Evolutionary conservation across 2,888 invertebrate genomes (phyloP).

Genomic region (Octodonta nipae): DNA sequence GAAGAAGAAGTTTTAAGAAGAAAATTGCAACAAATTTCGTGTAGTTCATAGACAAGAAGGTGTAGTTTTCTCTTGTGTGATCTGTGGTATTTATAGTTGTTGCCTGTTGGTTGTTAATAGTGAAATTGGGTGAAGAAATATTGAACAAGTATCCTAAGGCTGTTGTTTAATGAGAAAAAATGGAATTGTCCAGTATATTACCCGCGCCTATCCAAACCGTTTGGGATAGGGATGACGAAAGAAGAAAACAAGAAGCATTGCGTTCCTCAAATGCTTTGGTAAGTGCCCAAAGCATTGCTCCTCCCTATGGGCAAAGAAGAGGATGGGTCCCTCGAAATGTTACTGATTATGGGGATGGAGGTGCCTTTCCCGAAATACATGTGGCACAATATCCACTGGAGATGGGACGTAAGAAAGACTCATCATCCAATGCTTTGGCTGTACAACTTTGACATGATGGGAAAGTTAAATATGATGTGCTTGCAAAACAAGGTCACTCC

Average conservation of each 20-base stretch:
- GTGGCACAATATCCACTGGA: slow-evolving; percentile 91
- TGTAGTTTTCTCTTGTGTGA: no score
- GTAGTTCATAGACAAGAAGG: no score
- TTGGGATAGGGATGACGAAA: slow-evolving; percentile 82
- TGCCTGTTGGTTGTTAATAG: no score
- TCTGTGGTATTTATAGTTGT: no score
- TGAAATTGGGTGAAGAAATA: no score
- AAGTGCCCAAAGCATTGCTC: slow-evolving; percentile 66
- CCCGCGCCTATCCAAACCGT: slow-evolving; percentile 77
- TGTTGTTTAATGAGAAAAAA: no score
- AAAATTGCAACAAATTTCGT: no score
- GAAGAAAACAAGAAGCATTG: slow-evolving; percentile 38
- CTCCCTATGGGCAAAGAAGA: slow-evolving; percentile 87
- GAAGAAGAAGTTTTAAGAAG: no score
- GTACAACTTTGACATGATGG: slow-evolving; percentile 88
- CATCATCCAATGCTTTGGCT: slow-evolving; percentile 79
- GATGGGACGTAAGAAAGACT: slow-evolving; percentile 73
- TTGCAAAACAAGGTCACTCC: slow-evolving; percentile 86
- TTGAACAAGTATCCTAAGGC: no score
- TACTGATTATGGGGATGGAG: slow-evolving; percentile 79
- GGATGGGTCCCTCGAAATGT: slow-evolving; percentile 83
- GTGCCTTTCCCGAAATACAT: slow-evolving; percentile 94
- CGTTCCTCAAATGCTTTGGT: slow-evolving; percentile 43
- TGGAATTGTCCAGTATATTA: slow-evolving; percentile 49
- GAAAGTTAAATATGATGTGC: slow-evolving; percentile 69